Conservation (phyloP, 1,140 invertebrate species). For the Panulirus ornatus region DNA sequence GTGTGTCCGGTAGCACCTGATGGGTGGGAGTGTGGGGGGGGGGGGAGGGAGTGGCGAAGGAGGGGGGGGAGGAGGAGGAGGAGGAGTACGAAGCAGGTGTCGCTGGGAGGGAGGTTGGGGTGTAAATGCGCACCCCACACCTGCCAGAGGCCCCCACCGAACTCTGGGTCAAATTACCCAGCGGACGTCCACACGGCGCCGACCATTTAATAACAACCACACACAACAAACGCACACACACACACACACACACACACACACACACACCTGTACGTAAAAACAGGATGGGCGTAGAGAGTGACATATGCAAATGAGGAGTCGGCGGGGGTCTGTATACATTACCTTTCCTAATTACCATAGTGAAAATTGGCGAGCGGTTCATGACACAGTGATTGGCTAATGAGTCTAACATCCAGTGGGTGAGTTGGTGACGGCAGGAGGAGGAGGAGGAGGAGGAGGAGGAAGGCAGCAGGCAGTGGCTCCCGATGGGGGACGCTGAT, state of each 20-base stretch:
- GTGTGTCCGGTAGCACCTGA: no score
- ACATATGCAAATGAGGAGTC: constrained; percentile 43
- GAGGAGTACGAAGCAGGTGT: not conserved
- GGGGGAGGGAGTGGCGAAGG: no score
- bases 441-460: not conserved
- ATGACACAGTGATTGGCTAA: not conserved
- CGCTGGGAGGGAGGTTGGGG: not conserved
- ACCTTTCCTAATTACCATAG: constrained; percentile 32
- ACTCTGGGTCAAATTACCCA: no score
- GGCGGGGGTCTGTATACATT: not conserved
- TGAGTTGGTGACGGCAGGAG: not conserved
- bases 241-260: constrained; percentile 5
- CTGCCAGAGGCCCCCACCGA: not conserved
- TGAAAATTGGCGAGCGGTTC: constrained; percentile 26
- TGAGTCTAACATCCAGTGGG: not conserved
- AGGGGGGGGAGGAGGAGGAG: not conserved
- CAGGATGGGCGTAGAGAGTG: constrained; percentile 32
- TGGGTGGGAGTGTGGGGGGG: not conserved
- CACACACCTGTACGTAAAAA: not conserved
- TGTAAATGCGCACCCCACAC: not conserved
- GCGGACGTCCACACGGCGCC: not conserved
- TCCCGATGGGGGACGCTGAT: not conserved
- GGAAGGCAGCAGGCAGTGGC: not conserved
- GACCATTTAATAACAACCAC: no score
- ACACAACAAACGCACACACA: constrained; percentile 7